Percentiles rank a stretch among this genome's conserved stretches.
These are phyloP conservation scores for Caenorhabditis briggsae DNA, from an alignment of 1,140 invertebrate genomes.

Conservation along the genomic window DNA sequence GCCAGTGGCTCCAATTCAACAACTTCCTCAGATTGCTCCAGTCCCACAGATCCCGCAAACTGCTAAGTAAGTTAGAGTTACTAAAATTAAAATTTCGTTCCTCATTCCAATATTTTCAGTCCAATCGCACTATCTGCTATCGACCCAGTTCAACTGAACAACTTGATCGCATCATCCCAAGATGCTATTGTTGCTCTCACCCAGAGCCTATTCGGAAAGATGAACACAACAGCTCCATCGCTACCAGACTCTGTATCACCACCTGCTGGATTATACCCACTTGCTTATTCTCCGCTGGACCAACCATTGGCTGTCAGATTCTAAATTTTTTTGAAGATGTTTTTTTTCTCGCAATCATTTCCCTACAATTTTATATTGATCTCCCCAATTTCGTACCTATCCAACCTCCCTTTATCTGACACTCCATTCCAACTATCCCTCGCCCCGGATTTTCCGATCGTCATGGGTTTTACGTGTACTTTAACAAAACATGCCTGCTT, in stretches of 20 bases:
- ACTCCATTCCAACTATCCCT: background rate
- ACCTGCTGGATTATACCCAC: slow-evolving; percentile 7
- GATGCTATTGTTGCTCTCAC: slow-evolving; percentile 54
- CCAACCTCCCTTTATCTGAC: slow-evolving; percentile 4
- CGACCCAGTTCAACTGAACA: slow-evolving; percentile 37
- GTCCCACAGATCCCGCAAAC: slow-evolving; percentile 3
- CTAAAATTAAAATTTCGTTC: background rate
- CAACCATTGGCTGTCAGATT: slow-evolving; percentile 10
- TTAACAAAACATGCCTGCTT: slow-evolving; percentile 22
- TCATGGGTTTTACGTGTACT: slow-evolving; percentile 53
- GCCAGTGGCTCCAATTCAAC: background rate
- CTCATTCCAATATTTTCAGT: background rate
- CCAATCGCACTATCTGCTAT: background rate
- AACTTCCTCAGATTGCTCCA: background rate
- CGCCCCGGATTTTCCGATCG: slow-evolving; percentile 29
- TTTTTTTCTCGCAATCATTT: background rate
- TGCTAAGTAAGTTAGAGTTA: background rate
- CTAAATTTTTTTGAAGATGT: background rate
- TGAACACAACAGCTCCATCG: background rate
- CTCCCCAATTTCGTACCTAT: slow-evolving; percentile 3
- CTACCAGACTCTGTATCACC: background rate
- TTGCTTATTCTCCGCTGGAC: slow-evolving; percentile 7
- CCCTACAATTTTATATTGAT: slow-evolving; percentile 5
- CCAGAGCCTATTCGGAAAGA: slow-evolving; percentile 16
- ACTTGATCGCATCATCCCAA: slow-evolving; percentile 9